phyloP scores from a whole-genome alignment of 2,888 invertebrate genomes.

The Thalpophila matura region DNA sequence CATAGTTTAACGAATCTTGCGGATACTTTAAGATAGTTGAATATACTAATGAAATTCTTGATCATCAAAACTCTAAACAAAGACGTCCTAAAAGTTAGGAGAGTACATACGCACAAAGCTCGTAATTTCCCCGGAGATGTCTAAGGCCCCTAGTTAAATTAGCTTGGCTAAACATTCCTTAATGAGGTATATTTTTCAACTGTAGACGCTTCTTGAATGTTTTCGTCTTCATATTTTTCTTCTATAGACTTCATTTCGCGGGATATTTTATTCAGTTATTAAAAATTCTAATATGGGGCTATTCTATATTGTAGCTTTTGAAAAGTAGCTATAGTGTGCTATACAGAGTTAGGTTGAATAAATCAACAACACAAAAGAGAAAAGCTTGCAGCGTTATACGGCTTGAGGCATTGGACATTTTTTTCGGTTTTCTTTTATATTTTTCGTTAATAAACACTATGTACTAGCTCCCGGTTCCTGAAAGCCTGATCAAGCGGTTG shows the following conservation, averaged over 20 bases:
- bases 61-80: conserved; percentile 70
- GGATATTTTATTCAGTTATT: conserved; percentile 56
- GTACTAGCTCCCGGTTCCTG: conserved; percentile 6
- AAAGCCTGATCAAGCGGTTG: not conserved
- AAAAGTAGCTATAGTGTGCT: conserved; percentile 30
- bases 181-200: conserved; percentile 85
- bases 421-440: conserved; percentile 20
- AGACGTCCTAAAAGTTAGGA: conserved; percentile 76
- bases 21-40: conserved; percentile 55
- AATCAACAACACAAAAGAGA: conserved; percentile 46
- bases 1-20: conserved; percentile 1
- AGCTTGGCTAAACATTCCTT: conserved; percentile 85
- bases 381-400: conserved; percentile 30
- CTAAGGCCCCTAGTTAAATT: conserved; percentile 84
- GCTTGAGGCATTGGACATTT: not conserved
- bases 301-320: conserved; percentile 52
- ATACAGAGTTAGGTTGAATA: conserved; percentile 27
- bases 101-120: conserved; percentile 80
- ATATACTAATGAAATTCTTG: conserved; percentile 68
- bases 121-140: conserved; percentile 85
- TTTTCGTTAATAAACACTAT: conserved; percentile 15
- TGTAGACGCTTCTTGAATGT: conserved; percentile 75
- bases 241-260: conserved; percentile 65
- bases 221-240: conserved; percentile 73
- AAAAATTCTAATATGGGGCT: conserved; percentile 49